Conservation (phyloP, 1,140 invertebrate genomes). For the Hesperophylax magnus region DNA sequence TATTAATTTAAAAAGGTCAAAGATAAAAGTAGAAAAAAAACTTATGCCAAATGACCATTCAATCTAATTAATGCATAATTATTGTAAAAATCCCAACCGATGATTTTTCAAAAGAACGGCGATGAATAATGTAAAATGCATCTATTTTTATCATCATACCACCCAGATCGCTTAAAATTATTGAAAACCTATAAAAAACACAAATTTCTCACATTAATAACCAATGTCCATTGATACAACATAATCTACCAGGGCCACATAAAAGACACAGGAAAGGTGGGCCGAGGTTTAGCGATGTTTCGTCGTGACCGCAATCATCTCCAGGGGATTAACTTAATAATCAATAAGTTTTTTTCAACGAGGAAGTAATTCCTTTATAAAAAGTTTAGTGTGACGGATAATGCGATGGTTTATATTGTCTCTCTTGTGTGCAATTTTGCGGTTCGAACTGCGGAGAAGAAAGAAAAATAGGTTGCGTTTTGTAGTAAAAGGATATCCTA, state of each 20-base stretch:
- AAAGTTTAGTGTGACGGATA: slow-evolving; percentile 1
- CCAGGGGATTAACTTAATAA: slow-evolving; percentile 7
- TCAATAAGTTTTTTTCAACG: slow-evolving; percentile 22
- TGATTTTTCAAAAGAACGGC: too few species aligned
- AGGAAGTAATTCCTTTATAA: slow-evolving; percentile 16
- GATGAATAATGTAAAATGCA: too few species aligned
- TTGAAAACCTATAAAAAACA: not conserved
- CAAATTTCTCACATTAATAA: slow-evolving; percentile 11
- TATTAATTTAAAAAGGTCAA: too few species aligned
- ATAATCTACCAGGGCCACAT: slow-evolving; percentile 1
- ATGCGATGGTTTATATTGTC: not conserved
- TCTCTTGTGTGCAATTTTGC: slow-evolving; percentile 12
- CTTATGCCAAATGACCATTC: too few species aligned
- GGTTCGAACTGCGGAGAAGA: not conserved
- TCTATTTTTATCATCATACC: too few species aligned
- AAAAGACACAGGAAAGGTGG: slow-evolving; percentile 4
- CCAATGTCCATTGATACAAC: not conserved
- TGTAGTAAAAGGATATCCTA: slow-evolving; percentile 15
- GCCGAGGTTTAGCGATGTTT: not conserved
- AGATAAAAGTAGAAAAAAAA: too few species aligned
- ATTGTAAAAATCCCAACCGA: too few species aligned
- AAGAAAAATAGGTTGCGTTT: not conserved
- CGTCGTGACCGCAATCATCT: slow-evolving; percentile 16
- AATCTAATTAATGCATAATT: too few species aligned
- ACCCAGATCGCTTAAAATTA: not conserved